Conservation (phyloP, 23 tunicate species). For the Halocynthia aurantium region DNA sequence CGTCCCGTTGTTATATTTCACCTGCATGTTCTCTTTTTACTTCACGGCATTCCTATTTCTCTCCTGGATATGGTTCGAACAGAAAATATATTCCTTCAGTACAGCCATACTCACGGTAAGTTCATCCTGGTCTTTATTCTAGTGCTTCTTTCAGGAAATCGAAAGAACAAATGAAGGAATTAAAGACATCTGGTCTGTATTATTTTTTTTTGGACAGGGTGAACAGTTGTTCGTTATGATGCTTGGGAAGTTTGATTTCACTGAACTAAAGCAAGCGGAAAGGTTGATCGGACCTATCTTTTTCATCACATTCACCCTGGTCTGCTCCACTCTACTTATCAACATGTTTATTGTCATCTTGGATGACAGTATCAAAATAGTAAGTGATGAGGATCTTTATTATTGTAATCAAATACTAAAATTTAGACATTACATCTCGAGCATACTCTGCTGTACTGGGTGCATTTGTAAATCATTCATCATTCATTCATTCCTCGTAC, state of each 20-base stretch:
- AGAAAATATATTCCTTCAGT: constrained; percentile 65
- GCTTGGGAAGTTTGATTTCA: constrained; percentile 76
- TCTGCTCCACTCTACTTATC: constrained; percentile 45
- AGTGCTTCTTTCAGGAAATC: too few relatives aligned
- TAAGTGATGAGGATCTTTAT: neutral
- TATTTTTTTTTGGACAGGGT: constrained; percentile 26
- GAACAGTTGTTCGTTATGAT: constrained; percentile 78
- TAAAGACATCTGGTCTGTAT: neutral
- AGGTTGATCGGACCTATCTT: constrained; percentile 66
- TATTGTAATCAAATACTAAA: too few relatives aligned
- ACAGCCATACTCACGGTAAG: constrained; percentile 45
- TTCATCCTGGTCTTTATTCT: neutral
- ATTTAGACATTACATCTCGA: too few relatives aligned
- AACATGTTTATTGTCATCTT: constrained; percentile 76
- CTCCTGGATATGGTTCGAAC: constrained; percentile 81
- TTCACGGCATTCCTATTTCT: constrained; percentile 49
- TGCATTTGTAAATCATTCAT: too few relatives aligned
- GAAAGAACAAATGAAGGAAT: too few relatives aligned
- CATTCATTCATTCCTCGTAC: too few relatives aligned
- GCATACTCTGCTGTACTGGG: too few relatives aligned
- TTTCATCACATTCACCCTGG: constrained; percentile 48
- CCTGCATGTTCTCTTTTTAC: constrained; percentile 61
- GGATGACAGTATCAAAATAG: constrained; percentile 83
- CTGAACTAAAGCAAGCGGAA: constrained; percentile 61
- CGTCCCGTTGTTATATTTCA: constrained; percentile 33